These are phyloP conservation scores for Trinorchestia longiramus DNA, from an alignment of 1,140 invertebrate genomes.

Conservation along the genomic window DNA sequence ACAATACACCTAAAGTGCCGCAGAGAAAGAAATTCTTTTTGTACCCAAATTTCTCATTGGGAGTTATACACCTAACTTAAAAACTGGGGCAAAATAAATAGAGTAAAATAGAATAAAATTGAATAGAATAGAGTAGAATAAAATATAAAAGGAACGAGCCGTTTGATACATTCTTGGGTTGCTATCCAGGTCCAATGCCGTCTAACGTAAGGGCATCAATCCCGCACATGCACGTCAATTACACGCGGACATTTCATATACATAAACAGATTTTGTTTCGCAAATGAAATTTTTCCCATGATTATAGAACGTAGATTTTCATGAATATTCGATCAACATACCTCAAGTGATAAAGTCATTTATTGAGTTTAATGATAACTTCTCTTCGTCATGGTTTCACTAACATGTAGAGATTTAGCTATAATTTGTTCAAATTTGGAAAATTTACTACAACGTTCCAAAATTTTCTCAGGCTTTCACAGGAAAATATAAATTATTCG, in stretches of 20 bases:
- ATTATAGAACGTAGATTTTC: background rate
- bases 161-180: too few relatives aligned
- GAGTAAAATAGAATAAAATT: too few relatives aligned
- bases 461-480: background rate
- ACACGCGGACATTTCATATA: too few relatives aligned
- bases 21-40: background rate
- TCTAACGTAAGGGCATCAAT: too few relatives aligned
- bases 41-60: background rate
- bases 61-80: background rate
- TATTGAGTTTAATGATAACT: background rate
- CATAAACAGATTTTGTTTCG: too few relatives aligned
- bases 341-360: background rate
- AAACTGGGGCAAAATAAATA: too few relatives aligned
- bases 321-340: background rate
- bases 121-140: too few relatives aligned
- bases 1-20: background rate
- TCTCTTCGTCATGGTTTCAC: background rate
- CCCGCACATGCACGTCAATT: too few relatives aligned
- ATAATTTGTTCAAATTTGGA: background rate
- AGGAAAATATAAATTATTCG: background rate
- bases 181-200: too few relatives aligned
- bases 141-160: too few relatives aligned
- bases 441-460: background rate
- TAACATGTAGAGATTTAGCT: background rate
- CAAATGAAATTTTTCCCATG: too few relatives aligned